Evolutionary conservation across 2,797 vertebrate genomes (phyloP).

Genomic region (Halcyon smyrnensis): DNA sequence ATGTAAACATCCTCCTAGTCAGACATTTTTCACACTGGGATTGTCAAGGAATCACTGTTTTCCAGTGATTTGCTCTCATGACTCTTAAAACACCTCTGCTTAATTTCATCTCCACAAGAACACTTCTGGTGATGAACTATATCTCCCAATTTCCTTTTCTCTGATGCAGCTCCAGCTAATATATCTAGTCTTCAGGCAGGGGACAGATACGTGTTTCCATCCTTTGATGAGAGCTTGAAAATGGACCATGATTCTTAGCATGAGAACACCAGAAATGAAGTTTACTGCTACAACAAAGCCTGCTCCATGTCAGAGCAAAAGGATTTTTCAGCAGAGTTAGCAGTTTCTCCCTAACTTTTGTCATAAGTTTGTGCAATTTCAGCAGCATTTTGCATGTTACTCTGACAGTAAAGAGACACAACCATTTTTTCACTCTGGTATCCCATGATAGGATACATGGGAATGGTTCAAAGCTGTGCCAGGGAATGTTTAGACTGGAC

Average conservation of each 20-base stretch:
- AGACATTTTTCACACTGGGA: not conserved
- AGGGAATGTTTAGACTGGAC: not conserved
- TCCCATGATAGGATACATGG: fast-evolving
- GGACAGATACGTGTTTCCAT: not conserved
- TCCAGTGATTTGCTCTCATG: not conserved
- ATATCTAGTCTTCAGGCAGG: not conserved
- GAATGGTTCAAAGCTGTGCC: not conserved
- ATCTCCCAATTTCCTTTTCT: not conserved
- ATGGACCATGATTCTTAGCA: fast-evolving
- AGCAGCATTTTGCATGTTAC: not conserved
- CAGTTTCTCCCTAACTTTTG: not conserved
- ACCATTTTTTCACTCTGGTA: not conserved
- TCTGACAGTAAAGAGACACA: not conserved
- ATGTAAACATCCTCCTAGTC: not conserved
- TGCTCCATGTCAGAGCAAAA: not conserved
- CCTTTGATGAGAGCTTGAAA: not conserved
- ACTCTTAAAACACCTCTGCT: not conserved
- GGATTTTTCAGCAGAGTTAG: not conserved
- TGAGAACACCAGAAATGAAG: not conserved
- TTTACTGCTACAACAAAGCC: not conserved
- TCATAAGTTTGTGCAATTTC: not conserved
- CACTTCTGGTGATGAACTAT: not conserved
- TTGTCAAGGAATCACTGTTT: conserved; percentile 7
- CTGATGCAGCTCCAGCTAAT: not conserved
- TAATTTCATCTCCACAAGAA: not conserved